Conservation (phyloP, 2,888 invertebrate genomes). For the Lissonota sp. region DNA sequence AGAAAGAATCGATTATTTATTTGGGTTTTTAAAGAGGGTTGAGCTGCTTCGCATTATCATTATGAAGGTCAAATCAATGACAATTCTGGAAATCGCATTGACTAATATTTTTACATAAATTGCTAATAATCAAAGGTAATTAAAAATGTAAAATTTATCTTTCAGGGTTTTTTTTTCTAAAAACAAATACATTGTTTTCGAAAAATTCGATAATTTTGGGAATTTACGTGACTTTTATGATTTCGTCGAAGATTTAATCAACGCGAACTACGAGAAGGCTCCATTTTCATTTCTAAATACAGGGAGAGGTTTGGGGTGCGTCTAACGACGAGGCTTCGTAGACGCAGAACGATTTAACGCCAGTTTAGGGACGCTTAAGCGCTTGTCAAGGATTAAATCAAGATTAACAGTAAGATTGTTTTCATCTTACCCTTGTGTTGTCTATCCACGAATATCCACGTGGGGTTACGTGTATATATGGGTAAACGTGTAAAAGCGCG, state of each 20-base stretch:
- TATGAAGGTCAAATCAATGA: too few relatives aligned
- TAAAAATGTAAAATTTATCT: too few relatives aligned
- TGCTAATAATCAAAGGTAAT: too few relatives aligned
- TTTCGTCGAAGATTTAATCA: constrained; percentile 60
- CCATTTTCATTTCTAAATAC: constrained; percentile 39
- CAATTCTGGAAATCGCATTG: too few relatives aligned
- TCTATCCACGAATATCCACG: constrained; percentile 56
- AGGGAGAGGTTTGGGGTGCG: constrained; percentile 14
- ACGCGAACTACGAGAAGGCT: constrained; percentile 39
- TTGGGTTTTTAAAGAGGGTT: too few relatives aligned
- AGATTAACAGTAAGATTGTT: constrained; percentile 82
- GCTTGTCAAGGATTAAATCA: constrained; percentile 84
- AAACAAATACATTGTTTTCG: not conserved
- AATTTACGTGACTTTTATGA: constrained; percentile 22
- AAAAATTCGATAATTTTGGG: not conserved
- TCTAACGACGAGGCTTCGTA: constrained; percentile 49
- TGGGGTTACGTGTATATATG: constrained; percentile 15
- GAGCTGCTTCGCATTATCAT: too few relatives aligned
- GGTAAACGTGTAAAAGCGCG: constrained; percentile 16
- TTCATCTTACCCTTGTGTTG: constrained; percentile 69
- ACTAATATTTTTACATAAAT: too few relatives aligned
- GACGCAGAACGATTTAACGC: constrained; percentile 77
- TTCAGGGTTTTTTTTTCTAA: too few relatives aligned
- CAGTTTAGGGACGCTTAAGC: constrained; percentile 81
- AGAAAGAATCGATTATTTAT: too few relatives aligned